A percentile compares a stretch with the other conserved stretches of the same genome.
Conservation (phyloP, 2,888 invertebrate species). For the Agonopterix subpropinquella region DNA sequence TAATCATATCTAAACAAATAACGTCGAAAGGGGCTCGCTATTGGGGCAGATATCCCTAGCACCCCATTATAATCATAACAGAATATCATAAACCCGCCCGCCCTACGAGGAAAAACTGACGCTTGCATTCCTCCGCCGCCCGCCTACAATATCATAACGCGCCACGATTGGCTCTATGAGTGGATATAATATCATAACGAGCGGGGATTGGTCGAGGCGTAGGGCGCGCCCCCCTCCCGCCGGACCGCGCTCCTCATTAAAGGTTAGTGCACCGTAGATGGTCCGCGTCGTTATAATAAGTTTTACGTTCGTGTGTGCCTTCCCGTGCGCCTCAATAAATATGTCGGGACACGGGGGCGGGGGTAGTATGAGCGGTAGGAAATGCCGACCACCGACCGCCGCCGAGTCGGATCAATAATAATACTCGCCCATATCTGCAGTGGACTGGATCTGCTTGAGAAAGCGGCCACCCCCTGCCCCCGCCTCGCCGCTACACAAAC, state of each 20-base stretch:
- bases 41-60: slow-evolving; percentile 25
- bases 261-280: slow-evolving; percentile 60
- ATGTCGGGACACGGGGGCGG: slow-evolving; percentile 47
- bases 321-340: slow-evolving; percentile 61
- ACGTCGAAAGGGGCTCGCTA: not conserved
- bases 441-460: slow-evolving; percentile 72
- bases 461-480: slow-evolving; percentile 39
- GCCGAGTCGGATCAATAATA: slow-evolving; percentile 72
- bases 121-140: slow-evolving; percentile 45
- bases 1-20: slow-evolving; percentile 2
- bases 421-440: slow-evolving; percentile 75
- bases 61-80: slow-evolving; percentile 68
- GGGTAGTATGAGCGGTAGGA: slow-evolving; percentile 68
- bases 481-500: slow-evolving; percentile 56
- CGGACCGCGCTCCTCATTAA: slow-evolving; percentile 41
- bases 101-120: slow-evolving; percentile 59
- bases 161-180: slow-evolving; percentile 71
- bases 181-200: slow-evolving; percentile 80
- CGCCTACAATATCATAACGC: slow-evolving; percentile 75
- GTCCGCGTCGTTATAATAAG: slow-evolving; percentile 54
- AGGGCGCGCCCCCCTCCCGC: slow-evolving; percentile 44
- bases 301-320: slow-evolving; percentile 55
- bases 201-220: slow-evolving; percentile 68
- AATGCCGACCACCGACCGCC: slow-evolving; percentile 52
- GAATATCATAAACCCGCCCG: slow-evolving; percentile 71